Conservation (phyloP, 2,888 invertebrate genomes). For the Drosophila peninsularis region DNA sequence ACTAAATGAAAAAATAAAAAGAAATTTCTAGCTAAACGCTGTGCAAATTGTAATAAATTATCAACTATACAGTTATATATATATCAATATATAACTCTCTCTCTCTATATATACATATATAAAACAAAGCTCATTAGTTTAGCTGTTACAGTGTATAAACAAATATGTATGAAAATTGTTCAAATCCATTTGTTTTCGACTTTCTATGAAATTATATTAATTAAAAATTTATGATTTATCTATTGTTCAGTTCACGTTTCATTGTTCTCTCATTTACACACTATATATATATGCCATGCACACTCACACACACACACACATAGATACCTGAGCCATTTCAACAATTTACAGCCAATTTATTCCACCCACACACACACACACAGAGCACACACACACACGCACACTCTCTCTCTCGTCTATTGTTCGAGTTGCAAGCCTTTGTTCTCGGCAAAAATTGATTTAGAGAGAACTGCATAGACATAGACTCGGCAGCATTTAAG, state of each 20-base stretch:
- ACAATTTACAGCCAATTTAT: constrained; percentile 49
- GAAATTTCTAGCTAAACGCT: constrained; percentile 55
- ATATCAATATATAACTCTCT: constrained; percentile 9
- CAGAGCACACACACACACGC: constrained; percentile 9
- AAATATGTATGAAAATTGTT: constrained; percentile 62
- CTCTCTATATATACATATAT: constrained; percentile 15
- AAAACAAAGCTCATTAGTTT: constrained; percentile 73
- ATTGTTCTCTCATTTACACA: constrained; percentile 52
- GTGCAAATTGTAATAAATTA: constrained; percentile 82
- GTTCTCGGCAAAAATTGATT: constrained; percentile 71
- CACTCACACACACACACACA: constrained; percentile 23
- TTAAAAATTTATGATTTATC: constrained; percentile 34
- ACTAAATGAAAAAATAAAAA: neutral
- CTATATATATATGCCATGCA: constrained; percentile 34
- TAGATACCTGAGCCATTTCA: constrained; percentile 11
- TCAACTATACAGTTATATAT: constrained; percentile 41
- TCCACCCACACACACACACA: constrained; percentile 25
- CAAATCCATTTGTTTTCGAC: constrained; percentile 38
- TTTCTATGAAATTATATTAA: constrained; percentile 7
- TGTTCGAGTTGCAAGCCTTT: constrained; percentile 65
- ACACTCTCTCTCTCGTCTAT: constrained; percentile 42
- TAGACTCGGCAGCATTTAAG: neutral
- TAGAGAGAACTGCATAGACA: constrained; percentile 50
- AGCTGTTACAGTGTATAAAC: constrained; percentile 79
- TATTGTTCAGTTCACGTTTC: constrained; percentile 43